Base-by-base conservation (phyloP, 2,113 vertebrate genomes). In the Petrocephalus microphthalmus region DNA sequence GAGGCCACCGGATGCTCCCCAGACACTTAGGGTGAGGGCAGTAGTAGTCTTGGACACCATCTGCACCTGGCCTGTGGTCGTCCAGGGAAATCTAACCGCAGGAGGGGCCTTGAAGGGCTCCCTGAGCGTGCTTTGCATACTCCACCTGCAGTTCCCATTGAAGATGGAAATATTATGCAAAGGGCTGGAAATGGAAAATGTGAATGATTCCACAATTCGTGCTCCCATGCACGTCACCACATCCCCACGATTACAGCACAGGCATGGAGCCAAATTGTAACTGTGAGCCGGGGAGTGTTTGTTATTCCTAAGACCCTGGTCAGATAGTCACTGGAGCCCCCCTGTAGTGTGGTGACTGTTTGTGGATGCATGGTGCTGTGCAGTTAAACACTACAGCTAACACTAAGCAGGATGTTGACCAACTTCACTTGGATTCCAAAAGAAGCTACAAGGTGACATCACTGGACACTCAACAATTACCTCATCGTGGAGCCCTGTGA, bases 51-150 rank as follows among this genome's bases (percentile, higher is more conserved):
- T 22, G 25, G 54, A 45, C 57, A 37, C 42, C 88, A 22, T 86
- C 60, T 37, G 85, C 88, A 89, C 87, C 90, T 91, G 37, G 67
- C 71, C 25, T 60, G 74, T 8, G 47, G 15, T 88, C 53, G 89
- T 49, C 85, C 42, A 88, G 54, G 84, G 89, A 90, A 90, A 89
- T 88, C 51, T 89, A 19, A 56, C 29, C 33, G 52, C 85, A 57
- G 88, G 54, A 71, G 57, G 22, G 22, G 56, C 87, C 86, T 20
- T 54, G 20, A 90, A 90, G 22, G 15, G 67, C 91, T 91, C 60
- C 60, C 64, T 91, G 90, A 88, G 53, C 37, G 19, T 85, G 11
- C 88, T 92, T 93, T 92, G 89, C 89, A 91, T 92, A 29, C n/a
- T 7, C 1, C 90, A 67, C 53, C 51, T 86, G 86, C 88, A 85